phyloP scores from a whole-genome alignment of 1,140 invertebrate species.

The Cydia strobilella region DNA sequence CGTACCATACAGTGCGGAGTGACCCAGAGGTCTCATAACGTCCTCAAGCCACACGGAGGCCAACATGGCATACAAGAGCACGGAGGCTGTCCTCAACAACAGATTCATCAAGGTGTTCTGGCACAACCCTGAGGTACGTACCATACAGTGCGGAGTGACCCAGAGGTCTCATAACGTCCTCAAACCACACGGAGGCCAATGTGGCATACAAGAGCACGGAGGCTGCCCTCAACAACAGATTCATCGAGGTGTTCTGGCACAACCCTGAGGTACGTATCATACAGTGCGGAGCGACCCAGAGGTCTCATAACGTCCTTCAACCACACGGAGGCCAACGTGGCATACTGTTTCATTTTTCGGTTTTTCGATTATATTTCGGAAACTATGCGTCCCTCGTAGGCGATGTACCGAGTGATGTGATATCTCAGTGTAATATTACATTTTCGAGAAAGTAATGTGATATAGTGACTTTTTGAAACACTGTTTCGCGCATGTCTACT shows the following conservation, averaged over 20 bases:
- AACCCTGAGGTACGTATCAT: conserved; percentile 79
- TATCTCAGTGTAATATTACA: no score
- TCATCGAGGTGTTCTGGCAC: conserved; percentile 93
- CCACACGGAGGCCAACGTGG: conserved; percentile 93
- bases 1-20: conserved; percentile 21
- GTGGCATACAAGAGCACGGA: conserved; percentile 96
- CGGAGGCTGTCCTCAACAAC: conserved; percentile 98
- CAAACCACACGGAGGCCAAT: conserved; percentile 92
- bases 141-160: no score
- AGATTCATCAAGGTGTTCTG: conserved; percentile 93
- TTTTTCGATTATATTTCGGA: no score
- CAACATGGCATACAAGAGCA: conserved; percentile 94
- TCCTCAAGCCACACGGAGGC: conserved; percentile 94
- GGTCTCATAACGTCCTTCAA: conserved; percentile 86
- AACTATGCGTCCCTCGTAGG: no score
- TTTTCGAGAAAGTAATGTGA: no score
- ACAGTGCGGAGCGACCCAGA: no score
- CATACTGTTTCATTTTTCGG: no score
- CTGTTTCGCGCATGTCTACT: no score
- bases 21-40: conserved; percentile 70
- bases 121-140: conserved; percentile 83
- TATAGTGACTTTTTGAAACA: no score
- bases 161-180: conserved; percentile 84
- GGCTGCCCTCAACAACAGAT: conserved; percentile 97
- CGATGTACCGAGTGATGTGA: no score